phyloP scores from a whole-genome alignment of 1,140 invertebrate species.

The Druon quercuslanigerum region DNA sequence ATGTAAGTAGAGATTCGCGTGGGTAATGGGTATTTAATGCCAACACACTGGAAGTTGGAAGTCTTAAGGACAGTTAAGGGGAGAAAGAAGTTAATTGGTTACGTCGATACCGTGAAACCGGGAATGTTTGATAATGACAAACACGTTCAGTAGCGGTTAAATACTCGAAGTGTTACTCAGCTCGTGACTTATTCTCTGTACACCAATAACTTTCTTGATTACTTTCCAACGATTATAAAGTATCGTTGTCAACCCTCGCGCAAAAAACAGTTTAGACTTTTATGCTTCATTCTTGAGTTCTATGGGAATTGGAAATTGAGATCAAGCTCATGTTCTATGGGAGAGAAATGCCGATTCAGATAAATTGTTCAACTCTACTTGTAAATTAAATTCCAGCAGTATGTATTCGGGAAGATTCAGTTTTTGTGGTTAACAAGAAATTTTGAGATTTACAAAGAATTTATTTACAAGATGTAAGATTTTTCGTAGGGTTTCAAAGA shows the following conservation, averaged over 20 bases:
- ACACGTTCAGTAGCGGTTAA: constrained; percentile 18
- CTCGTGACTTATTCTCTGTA: constrained; percentile 18
- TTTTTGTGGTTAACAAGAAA: background rate
- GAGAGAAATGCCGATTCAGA: constrained; percentile 2
- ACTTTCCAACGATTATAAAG: constrained; percentile 51
- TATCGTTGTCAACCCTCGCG: constrained; percentile 21
- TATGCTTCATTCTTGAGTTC: background rate
- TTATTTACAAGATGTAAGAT: no score
- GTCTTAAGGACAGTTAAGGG: constrained; percentile 37
- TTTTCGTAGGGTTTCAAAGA: no score
- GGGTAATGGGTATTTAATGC: constrained; percentile 40
- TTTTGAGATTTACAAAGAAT: no score
- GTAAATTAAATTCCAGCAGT: background rate
- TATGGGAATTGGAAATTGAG: constrained; percentile 25
- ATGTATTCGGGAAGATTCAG: background rate
- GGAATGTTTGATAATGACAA: constrained; percentile 58
- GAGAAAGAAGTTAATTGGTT: constrained; percentile 62
- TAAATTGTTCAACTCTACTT: background rate
- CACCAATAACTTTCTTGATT: constrained; percentile 29
- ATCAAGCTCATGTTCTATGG: constrained; percentile 7
- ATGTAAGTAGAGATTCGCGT: constrained; percentile 48
- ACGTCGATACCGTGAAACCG: constrained; percentile 40
- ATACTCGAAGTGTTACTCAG: background rate
- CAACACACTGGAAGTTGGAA: constrained; percentile 21
- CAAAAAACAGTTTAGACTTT: constrained; percentile 7